Evolutionary conservation across 2,888 invertebrate species (phyloP), one percentile per base, ranked within the genome.

Genomic region (Timema podura): DNA sequence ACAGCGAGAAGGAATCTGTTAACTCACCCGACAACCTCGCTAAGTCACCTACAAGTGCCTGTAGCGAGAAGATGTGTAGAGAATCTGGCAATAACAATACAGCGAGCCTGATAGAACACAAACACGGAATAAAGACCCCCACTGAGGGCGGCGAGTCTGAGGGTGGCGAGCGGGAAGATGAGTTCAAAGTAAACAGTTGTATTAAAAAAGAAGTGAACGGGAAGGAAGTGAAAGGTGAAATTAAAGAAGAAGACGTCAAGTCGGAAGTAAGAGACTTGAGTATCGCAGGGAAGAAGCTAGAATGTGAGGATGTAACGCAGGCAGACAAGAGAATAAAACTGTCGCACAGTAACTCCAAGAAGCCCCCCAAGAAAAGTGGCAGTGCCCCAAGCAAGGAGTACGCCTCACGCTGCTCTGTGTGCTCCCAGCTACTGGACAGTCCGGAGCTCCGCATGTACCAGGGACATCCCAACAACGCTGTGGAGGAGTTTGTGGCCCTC

Each of bases 401-500:
- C 0, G 68, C 71, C 11, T 67, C 75, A 5, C 81, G 81, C 69
- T 87, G 86, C 76, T 76, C 80, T 44, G 80, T 83, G 65, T 86
- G 87, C 76, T 78, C 79, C 10, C 85, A 86, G 76, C 78, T 81
- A 64, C 76, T 85, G 49, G 79, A 82, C 70, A 82, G 83, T 66
- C 79, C 81, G 30, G 84, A 85, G 71, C 77, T 85, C 13, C 78
- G 77, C 49, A 71, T 88, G 59, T 92, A 89, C 78, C 86, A 87
- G 76, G 92, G 92, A n/a, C 92, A 92, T 80, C 90, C 91, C 64
- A 88, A 89, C 76, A 84, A 89, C 80, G 88, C 92, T 67, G 86
- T 88, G 66, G 92, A 92, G 78, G 93, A 93, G 80, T 89, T 86
- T 78, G 84, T 91, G 73, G 90, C 91, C 30, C 83, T 93, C 72